These are phyloP conservation scores for Recurvirostra avosetta DNA, from an alignment of 2,113 vertebrate genomes.

Conservation along the genomic window DNA sequence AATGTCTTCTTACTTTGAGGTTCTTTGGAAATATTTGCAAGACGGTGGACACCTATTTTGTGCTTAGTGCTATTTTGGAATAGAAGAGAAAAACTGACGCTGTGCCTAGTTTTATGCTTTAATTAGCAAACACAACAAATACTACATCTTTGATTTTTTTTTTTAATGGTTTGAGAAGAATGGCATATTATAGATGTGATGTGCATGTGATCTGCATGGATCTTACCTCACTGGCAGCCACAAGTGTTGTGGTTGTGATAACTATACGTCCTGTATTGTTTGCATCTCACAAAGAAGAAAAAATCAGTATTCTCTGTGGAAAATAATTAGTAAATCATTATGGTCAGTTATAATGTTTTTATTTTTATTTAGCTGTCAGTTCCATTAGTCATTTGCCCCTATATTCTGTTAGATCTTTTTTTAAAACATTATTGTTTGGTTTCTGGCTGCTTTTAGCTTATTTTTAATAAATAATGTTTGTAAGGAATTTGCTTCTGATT, in stretches of 20 bases:
- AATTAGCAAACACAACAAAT: not conserved
- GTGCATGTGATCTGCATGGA: rapidly evolving
- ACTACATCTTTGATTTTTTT: not conserved
- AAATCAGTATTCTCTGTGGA: not conserved
- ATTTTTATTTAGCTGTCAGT: not conserved
- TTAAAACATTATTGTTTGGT: not conserved
- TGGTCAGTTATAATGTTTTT: not conserved
- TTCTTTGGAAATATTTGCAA: not conserved
- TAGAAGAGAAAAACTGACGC: not conserved
- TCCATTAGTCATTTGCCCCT: not conserved
- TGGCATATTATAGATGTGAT: not conserved
- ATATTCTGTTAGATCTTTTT: not conserved
- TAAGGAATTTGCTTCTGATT: not conserved
- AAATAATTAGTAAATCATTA: not conserved
- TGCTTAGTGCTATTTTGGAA: not conserved
- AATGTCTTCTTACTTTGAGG: not conserved
- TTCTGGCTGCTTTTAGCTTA: not conserved
- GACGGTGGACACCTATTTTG: not conserved
- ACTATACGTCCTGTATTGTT: not conserved
- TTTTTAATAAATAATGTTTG: not conserved
- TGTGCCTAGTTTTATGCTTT: not conserved
- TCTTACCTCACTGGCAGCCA: not conserved
- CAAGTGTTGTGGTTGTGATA: not conserved
- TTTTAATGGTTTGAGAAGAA: not conserved
- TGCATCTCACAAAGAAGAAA: not conserved